A percentile compares a stretch with the other conserved stretches of the same genome.
Evolutionary conservation across 1,140 invertebrate species (phyloP).

Genomic region (Ips typographus): DNA sequence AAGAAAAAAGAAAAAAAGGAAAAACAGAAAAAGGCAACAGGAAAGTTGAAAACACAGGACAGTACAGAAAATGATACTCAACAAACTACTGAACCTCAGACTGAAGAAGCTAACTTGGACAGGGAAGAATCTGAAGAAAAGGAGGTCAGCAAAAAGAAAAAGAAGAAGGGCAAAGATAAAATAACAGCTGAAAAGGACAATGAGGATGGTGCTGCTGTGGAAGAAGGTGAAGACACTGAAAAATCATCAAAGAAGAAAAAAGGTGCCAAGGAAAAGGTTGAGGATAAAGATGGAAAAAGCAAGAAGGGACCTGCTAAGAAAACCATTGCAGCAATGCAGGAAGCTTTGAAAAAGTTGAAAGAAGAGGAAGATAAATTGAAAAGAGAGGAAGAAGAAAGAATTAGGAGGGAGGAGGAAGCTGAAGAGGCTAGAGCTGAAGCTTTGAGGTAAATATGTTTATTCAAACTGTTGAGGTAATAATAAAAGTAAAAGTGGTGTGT

Average conservation of each 20-base stretch:
- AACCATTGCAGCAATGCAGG: constrained; percentile 85
- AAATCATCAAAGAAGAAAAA: constrained; percentile 50
- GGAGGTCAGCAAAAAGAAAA: constrained; percentile 51
- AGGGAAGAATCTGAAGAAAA: constrained; percentile 43
- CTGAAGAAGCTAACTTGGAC: background rate
- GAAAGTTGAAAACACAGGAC: constrained; percentile 53
- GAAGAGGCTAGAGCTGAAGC: constrained; percentile 74
- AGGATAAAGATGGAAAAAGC: constrained; percentile 50
- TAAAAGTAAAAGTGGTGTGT: too few relatives aligned
- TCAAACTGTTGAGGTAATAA: background rate
- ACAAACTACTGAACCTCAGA: background rate
- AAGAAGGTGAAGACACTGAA: constrained; percentile 50
- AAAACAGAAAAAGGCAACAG: constrained; percentile 71
- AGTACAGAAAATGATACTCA: constrained; percentile 21
- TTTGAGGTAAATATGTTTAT: constrained; percentile 46
- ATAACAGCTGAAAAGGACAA: constrained; percentile 50
- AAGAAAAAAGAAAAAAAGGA: constrained; percentile 89
- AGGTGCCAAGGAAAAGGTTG: constrained; percentile 50
- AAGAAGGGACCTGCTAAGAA: constrained; percentile 71
- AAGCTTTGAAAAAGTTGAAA: constrained; percentile 81
- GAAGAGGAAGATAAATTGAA: constrained; percentile 84
- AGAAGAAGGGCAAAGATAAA: constrained; percentile 48
- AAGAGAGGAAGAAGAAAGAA: constrained; percentile 79
- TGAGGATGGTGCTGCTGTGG: constrained; percentile 40
- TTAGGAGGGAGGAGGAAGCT: constrained; percentile 71